Conservation (phyloP, 2,888 invertebrate genomes). For the Drosophila paracracens region DNA sequence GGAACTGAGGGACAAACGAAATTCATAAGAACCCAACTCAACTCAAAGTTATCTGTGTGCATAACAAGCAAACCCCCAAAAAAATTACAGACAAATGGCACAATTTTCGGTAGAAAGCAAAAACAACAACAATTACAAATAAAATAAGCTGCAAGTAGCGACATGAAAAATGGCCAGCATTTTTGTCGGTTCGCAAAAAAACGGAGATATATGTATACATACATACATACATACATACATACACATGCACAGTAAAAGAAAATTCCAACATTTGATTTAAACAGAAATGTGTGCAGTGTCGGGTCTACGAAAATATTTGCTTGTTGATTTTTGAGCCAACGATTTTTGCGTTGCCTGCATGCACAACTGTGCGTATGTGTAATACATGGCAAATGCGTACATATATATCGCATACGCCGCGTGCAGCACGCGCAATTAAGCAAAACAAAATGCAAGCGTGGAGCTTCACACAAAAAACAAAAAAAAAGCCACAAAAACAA, state of each 20-base stretch:
- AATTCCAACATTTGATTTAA: constrained; percentile 61
- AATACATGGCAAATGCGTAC: constrained; percentile 35
- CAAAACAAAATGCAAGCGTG: constrained; percentile 68
- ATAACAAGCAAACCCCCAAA: constrained; percentile 20
- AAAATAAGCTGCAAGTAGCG: constrained; percentile 25
- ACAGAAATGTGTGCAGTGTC: constrained; percentile 35
- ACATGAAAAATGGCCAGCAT: constrained; percentile 52
- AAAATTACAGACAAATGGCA: constrained; percentile 45
- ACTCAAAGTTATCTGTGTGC: constrained; percentile 34
- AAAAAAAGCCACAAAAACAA: constrained; percentile 24
- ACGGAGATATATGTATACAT: constrained; percentile 1
- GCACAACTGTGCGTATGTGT: constrained; percentile 68
- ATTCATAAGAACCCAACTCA: constrained; percentile 20
- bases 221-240: not conserved
- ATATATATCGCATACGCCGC: constrained; percentile 70
- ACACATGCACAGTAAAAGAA: constrained; percentile 18
- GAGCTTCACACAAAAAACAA: constrained; percentile 45
- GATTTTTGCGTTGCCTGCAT: constrained; percentile 12
- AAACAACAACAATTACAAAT: constrained; percentile 21
- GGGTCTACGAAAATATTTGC: constrained; percentile 54
- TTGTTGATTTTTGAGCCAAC: constrained; percentile 64
- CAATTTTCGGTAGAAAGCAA: constrained; percentile 39
- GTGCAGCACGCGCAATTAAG: constrained; percentile 75
- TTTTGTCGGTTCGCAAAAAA: constrained; percentile 31
- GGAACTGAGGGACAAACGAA: constrained; percentile 18